Evolutionary conservation across 2,113 vertebrate species (phyloP), one percentile per base, ranked within the genome.

Genomic region (Dendropsophus ebraccatus): DNA sequence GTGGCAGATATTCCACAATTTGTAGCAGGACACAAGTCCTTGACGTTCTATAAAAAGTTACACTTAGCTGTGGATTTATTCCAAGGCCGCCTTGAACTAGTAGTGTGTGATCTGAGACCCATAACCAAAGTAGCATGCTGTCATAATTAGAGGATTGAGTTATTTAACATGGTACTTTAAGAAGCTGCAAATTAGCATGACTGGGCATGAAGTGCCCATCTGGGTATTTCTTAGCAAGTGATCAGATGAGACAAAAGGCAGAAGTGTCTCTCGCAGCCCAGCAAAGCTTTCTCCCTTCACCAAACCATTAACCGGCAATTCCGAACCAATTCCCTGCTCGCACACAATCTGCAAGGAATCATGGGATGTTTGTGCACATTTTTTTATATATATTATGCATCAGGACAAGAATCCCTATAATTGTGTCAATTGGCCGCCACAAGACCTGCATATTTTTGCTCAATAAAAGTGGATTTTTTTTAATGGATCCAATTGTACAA

Each of bases 71-170:
- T 45, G 52, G 23, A 81, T 87, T 72, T 62, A 87, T 74, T 81
- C 54, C 32, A 21, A 50, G 54, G 67, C 69, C 50, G 70, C 58
- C n/a, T 81, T 47, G 76, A 74, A 87, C 52, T 81, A 54, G 77
- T 62, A 81, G 67, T 81, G 85, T 81, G 67, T 62, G 85, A 87
- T 87, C 37, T 81, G 85, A 87, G 85, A 81, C 77, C 77, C 67
- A 74, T 87, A 81, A 81, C 85, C 69, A 60, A 70, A 73, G 78
- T 81, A 74, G 67, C 85, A 74, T 87, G 85, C 85, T 81, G 85
- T 80, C 85, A 81, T 87, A 87, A 87, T 87, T 73, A 87, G 85
- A 77, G 85, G 65, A 37, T 87, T 81, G 85, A 81, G 85, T 81
- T 87, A 87, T 87, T 81, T 87, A 87, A 74, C 77, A 87, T 74